These are phyloP conservation scores for Strongylocentrotus purpuratus DNA, from an alignment of 35 echinoderm and acorn worm genomes.

Conservation along the genomic window DNA sequence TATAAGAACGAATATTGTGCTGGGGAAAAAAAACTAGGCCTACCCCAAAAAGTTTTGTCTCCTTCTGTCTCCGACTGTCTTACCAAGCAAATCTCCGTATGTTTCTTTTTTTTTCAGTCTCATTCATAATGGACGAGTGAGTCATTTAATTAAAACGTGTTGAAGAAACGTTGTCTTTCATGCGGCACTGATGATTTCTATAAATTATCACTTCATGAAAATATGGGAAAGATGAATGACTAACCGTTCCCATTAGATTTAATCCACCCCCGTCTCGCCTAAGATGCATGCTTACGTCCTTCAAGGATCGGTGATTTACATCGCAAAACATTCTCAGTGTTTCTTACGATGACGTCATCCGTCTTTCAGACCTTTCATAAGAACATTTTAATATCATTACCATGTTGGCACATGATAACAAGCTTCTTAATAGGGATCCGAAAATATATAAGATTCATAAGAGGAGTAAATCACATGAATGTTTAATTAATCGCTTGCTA, in stretches of 20 bases:
- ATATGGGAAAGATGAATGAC: not conserved
- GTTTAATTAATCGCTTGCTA: not conserved
- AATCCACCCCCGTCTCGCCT: not conserved
- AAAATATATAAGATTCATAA: not conserved
- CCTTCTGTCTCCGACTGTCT: not conserved
- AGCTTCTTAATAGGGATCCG: no score
- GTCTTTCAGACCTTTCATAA: not conserved
- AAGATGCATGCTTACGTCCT: not conserved
- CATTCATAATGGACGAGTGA: not conserved
- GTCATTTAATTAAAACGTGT: slow-evolving; percentile 5
- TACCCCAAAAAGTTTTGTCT: no score
- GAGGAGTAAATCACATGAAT: not conserved
- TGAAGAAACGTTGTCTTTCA: not conserved
- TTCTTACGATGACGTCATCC: not conserved
- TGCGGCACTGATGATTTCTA: not conserved
- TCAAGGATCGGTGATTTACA: not conserved
- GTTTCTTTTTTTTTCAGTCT: not conserved
- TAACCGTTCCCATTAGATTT: not conserved
- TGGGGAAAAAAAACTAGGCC: no score
- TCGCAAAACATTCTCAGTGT: not conserved
- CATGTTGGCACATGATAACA: no score
- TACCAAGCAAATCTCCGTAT: not conserved
- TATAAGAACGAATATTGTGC: no score
- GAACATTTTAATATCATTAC: no score
- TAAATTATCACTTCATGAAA: not conserved